Evolutionary conservation across 2,888 invertebrate species (phyloP).

Genomic region (Liopterus haemorrhoidalis): DNA sequence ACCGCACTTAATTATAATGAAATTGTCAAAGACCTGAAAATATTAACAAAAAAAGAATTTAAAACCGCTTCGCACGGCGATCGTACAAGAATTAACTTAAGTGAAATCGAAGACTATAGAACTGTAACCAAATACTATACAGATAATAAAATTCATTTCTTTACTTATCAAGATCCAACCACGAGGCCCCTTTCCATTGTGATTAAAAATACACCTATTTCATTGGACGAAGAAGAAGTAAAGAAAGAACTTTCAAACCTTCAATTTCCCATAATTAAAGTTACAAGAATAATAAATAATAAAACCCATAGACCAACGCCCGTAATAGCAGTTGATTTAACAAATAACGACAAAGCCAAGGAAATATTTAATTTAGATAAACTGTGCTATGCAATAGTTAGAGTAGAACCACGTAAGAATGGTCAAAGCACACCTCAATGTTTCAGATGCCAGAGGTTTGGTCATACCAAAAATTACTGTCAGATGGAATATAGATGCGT

Average conservation of each 20-base stretch:
- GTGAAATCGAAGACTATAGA: background rate
- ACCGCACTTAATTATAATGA: background rate
- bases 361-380: constrained; percentile 11
- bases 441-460: constrained; percentile 23
- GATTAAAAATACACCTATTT: background rate
- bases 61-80: background rate
- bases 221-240: background rate
- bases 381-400: constrained; percentile 22
- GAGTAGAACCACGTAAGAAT: constrained; percentile 22
- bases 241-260: too few species aligned
- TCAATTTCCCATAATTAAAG: too few species aligned
- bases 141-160: background rate
- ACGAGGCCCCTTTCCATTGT: background rate
- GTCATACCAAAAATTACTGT: constrained; percentile 28
- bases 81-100: background rate
- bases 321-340: background rate
- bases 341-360: constrained; percentile 22
- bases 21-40: background rate
- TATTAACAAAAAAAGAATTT: background rate
- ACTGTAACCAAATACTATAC: background rate
- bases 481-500: constrained; percentile 18
- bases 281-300: too few species aligned
- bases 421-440: constrained; percentile 27
- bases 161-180: background rate
- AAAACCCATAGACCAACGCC: background rate